Evolutionary conservation across 2,797 vertebrate genomes (phyloP).

Genomic region (Prunella strophiata): DNA sequence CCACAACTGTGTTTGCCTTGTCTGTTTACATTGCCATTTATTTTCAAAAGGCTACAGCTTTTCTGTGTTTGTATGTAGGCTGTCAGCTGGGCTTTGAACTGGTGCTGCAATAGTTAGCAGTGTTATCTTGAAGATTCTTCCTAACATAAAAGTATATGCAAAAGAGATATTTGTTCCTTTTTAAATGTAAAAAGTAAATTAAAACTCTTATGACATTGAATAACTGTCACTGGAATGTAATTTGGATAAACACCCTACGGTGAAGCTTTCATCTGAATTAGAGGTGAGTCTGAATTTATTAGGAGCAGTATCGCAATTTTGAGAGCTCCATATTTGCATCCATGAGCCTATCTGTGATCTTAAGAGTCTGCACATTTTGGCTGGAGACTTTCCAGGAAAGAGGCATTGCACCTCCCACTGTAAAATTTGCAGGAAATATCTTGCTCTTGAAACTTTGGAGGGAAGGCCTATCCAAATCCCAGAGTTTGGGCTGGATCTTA

Average conservation of each 20-base stretch:
- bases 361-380: constrained; percentile 9
- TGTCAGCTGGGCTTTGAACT: background rate
- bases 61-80: background rate
- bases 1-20: background rate
- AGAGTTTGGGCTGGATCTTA: background rate
- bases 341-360: constrained; percentile 19
- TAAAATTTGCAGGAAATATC: constrained; percentile 28
- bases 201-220: constrained; percentile 4
- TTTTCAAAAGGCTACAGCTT: background rate
- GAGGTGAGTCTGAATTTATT: constrained; percentile 28
- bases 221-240: constrained; percentile 48
- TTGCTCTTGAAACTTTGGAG: background rate
- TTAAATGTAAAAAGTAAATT: constrained; percentile 37
- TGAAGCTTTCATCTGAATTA: constrained; percentile 48
- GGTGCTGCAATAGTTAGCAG: background rate
- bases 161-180: constrained; percentile 6
- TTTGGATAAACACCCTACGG: constrained; percentile 37
- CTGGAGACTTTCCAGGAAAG: constrained; percentile 43
- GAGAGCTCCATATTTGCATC: constrained; percentile 42
- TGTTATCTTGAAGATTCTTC: background rate
- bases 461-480: background rate
- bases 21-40: background rate
- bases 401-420: background rate
- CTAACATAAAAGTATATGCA: constrained; percentile 26
- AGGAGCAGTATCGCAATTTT: constrained; percentile 3